Conservation (phyloP, 2,113 vertebrate species). For the Ictidomys tridecemlineatus region DNA sequence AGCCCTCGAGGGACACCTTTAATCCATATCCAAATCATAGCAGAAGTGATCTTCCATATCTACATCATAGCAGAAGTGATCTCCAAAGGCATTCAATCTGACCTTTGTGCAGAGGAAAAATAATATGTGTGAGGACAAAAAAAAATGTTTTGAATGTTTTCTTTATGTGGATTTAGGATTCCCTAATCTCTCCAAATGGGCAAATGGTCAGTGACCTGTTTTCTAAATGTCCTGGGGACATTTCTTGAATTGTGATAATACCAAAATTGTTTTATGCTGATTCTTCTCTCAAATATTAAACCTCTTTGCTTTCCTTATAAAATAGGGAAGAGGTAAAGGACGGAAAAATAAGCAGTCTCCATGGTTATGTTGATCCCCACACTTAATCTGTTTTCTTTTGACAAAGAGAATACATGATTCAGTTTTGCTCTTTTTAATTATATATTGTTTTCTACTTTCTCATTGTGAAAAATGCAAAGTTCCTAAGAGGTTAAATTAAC, state of each 20-base stretch:
- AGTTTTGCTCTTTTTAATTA: not conserved
- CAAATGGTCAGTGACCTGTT: too few relatives aligned
- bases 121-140: not conserved
- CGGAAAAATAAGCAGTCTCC: not conserved
- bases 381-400: not conserved
- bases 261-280: too few relatives aligned
- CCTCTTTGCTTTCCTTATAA: not conserved
- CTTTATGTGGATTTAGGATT: not conserved
- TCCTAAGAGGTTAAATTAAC: conserved; percentile 12
- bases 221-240: not conserved
- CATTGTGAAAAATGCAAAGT: not conserved
- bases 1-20: too few relatives aligned
- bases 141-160: not conserved
- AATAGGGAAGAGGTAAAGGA: not conserved
- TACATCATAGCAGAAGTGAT: not conserved
- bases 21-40: too few relatives aligned
- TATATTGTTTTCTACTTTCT: conserved; percentile 39
- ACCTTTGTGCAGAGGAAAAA: not conserved
- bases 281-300: too few relatives aligned
- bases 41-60: too few relatives aligned
- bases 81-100: not conserved
- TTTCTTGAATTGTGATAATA: too few relatives aligned
- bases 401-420: not conserved
- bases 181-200: not conserved
- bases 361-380: not conserved